Evolutionary conservation across 2,113 vertebrate species (phyloP).

Genomic region (Lophura nycthemera): DNA sequence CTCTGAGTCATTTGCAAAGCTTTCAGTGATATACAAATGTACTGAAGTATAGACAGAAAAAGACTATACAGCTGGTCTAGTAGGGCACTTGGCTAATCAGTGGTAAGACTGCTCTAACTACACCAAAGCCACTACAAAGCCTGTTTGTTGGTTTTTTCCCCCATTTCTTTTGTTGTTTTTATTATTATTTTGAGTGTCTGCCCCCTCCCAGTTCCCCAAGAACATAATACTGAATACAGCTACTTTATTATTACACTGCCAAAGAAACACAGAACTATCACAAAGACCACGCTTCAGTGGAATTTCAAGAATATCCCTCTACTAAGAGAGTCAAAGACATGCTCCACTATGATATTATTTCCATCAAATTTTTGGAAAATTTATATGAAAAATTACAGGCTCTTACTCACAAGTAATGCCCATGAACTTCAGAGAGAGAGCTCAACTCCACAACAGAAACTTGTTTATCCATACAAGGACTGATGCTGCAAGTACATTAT

Average conservation of each 20-base stretch:
- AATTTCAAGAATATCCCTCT: background rate
- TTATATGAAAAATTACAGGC: background rate
- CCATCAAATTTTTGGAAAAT: background rate
- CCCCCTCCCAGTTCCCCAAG: background rate
- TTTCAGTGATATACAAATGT: background rate
- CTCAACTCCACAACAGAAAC: background rate
- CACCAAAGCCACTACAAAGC: background rate
- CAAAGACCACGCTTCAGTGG: rapidly evolving
- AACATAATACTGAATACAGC: background rate
- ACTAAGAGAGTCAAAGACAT: background rate
- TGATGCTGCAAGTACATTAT: background rate
- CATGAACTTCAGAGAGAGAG: background rate
- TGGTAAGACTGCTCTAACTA: background rate
- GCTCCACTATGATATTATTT: rapidly evolving
- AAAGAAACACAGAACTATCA: background rate
- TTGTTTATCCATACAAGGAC: background rate
- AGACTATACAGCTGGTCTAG: background rate
- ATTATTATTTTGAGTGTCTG: background rate
- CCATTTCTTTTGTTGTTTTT: background rate
- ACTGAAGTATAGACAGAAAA: background rate
- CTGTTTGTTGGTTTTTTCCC: background rate
- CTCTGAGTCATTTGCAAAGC: background rate
- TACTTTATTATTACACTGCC: background rate
- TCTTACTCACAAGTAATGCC: background rate
- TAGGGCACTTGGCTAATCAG: background rate